Evolutionary conservation across 2,113 vertebrate species (phyloP).

Genomic region (Chrysochloris asiatica): DNA sequence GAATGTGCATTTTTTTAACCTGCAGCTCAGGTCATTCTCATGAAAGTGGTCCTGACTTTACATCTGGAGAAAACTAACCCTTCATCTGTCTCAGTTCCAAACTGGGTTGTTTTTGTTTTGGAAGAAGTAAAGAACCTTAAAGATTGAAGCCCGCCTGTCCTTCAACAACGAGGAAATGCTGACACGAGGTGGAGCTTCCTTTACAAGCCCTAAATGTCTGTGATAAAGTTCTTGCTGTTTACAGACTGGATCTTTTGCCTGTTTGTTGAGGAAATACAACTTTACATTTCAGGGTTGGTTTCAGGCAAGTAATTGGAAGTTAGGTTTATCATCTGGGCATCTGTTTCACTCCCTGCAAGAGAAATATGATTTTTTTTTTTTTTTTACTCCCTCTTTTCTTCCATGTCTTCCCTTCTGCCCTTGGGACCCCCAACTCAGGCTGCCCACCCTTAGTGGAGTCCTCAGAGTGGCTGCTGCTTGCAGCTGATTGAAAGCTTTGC

Average conservation of each 20-base stretch:
- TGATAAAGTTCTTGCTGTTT: not conserved
- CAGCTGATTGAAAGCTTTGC: slow-evolving; percentile 47
- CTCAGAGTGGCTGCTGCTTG: not conserved
- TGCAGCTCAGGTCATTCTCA: not conserved
- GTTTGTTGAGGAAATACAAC: not conserved
- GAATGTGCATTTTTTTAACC: slow-evolving; percentile 26
- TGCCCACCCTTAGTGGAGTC: slow-evolving; percentile 16
- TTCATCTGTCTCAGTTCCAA: not conserved
- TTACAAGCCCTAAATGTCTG: not conserved
- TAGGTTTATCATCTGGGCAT: slow-evolving; percentile 52
- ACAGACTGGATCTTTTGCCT: not conserved
- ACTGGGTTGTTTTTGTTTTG: not conserved
- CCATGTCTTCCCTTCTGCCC: not conserved
- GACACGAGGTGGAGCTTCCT: not conserved
- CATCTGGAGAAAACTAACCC: not conserved
- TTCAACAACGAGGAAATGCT: not conserved
- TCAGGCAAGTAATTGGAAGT: slow-evolving; percentile 48
- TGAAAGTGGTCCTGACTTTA: not conserved
- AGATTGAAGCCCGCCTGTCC: not conserved
- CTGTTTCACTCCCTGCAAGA: slow-evolving; percentile 40
- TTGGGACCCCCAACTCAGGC: not conserved
- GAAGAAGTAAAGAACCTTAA: not conserved
- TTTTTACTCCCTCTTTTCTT: not conserved
- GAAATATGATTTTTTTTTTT: not conserved
- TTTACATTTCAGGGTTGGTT: slow-evolving; percentile 48